Percentiles rank a stretch among this genome's conserved stretches.
These are phyloP conservation scores for Andrena bicolor DNA, from an alignment of 2,888 invertebrate genomes.

Conservation along the genomic window DNA sequence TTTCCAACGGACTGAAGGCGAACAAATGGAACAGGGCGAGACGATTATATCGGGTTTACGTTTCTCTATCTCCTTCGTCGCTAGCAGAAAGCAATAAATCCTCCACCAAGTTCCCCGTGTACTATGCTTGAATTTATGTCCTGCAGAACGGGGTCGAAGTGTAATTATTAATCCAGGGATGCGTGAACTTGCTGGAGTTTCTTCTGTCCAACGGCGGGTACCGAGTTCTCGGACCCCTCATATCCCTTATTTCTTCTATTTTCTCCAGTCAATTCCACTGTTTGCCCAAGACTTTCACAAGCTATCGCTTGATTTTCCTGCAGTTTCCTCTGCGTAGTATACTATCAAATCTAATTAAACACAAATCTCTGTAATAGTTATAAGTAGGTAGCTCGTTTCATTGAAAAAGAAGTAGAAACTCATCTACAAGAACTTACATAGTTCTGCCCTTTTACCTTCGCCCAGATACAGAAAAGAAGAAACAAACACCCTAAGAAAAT, in stretches of 20 bases:
- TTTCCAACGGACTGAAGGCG: conserved; percentile 21
- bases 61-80: conserved; percentile 20
- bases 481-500: background rate
- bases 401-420: too few relatives aligned
- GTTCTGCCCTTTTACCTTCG: too few relatives aligned
- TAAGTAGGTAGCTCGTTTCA: too few relatives aligned
- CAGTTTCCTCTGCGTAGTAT: too few relatives aligned
- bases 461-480: too few relatives aligned
- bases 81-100: conserved; percentile 55
- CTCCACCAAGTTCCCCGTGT: conserved; percentile 39
- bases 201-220: background rate
- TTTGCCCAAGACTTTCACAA: too few relatives aligned
- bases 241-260: background rate
- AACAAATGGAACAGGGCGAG: conserved; percentile 31
- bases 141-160: conserved; percentile 35
- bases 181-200: conserved; percentile 29
- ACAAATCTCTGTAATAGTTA: too few relatives aligned
- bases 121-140: conserved; percentile 46
- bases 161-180: conserved; percentile 60
- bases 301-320: too few relatives aligned
- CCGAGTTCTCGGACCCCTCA: background rate
- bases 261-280: too few relatives aligned
- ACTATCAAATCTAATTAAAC: too few relatives aligned
- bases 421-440: too few relatives aligned
- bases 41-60: conserved; percentile 43